A percentile compares a stretch with the other conserved stretches of the same genome.
These are phyloP conservation scores for Tachina grossa DNA, from an alignment of 2,888 invertebrate species.

Conservation along the genomic window DNA sequence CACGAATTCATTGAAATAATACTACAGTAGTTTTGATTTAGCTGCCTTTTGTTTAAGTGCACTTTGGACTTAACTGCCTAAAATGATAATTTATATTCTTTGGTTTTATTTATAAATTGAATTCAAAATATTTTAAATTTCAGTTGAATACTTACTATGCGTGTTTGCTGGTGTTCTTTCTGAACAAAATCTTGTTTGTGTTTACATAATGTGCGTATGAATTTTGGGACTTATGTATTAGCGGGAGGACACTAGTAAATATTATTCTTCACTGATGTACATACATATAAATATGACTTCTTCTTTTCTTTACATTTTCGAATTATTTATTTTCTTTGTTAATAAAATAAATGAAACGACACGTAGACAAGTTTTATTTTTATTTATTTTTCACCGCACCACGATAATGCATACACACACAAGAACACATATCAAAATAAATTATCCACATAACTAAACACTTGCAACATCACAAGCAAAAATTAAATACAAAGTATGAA, in stretches of 20 bases:
- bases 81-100: too few species aligned
- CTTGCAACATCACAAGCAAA: slow-evolving; percentile 39
- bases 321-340: slow-evolving; percentile 37
- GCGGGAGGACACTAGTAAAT: slow-evolving; percentile 60
- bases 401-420: neutral
- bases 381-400: slow-evolving; percentile 42
- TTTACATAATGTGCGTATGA: neutral
- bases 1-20: too few species aligned
- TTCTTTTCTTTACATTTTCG: slow-evolving; percentile 25
- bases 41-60: too few species aligned
- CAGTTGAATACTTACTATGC: too few species aligned
- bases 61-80: too few species aligned
- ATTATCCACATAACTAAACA: slow-evolving; percentile 66
- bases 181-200: neutral
- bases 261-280: neutral
- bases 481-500: neutral
- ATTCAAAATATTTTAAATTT: too few species aligned
- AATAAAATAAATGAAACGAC: slow-evolving; percentile 64
- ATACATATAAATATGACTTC: neutral
- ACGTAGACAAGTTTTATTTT: slow-evolving; percentile 51
- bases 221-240: slow-evolving; percentile 8
- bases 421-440: slow-evolving; percentile 23
- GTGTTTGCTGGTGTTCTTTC: neutral
- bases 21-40: too few species aligned
- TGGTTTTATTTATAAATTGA: too few species aligned